Conservation (phyloP, 2,113 vertebrate genomes). For the Pseudonaja textilis region DNA sequence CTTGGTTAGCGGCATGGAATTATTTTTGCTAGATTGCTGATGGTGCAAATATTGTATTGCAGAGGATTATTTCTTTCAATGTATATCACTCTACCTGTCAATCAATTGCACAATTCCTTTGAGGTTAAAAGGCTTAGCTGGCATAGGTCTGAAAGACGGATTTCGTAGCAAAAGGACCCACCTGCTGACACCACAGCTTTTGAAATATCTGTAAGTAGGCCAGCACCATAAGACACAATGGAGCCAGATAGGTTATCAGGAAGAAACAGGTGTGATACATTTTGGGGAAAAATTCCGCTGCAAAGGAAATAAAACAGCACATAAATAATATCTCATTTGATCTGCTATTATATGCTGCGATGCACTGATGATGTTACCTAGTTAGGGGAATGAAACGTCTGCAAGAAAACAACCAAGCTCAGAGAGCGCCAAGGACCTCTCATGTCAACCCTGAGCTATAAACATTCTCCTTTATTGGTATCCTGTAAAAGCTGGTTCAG, state of each 20-base stretch:
- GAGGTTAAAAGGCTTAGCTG: background rate
- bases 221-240: constrained; percentile 93
- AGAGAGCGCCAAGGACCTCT: no score
- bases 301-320: constrained; percentile 57
- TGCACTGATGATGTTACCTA: no score
- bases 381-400: no score
- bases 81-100: background rate
- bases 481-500: background rate
- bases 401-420: no score
- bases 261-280: constrained; percentile 96
- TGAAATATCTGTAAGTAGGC: constrained; percentile 97
- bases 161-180: constrained; percentile 56
- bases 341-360: background rate
- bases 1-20: background rate
- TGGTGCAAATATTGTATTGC: background rate
- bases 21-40: background rate
- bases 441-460: no score
- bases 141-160: background rate
- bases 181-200: constrained; percentile 96
- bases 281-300: constrained; percentile 92
- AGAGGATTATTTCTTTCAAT: background rate
- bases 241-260: constrained; percentile 92
- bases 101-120: background rate
- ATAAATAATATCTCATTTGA: background rate
- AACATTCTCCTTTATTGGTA: no score